These are phyloP conservation scores for Danio choprae DNA, from an alignment of 2,797 vertebrate genomes.

Conservation along the genomic window DNA sequence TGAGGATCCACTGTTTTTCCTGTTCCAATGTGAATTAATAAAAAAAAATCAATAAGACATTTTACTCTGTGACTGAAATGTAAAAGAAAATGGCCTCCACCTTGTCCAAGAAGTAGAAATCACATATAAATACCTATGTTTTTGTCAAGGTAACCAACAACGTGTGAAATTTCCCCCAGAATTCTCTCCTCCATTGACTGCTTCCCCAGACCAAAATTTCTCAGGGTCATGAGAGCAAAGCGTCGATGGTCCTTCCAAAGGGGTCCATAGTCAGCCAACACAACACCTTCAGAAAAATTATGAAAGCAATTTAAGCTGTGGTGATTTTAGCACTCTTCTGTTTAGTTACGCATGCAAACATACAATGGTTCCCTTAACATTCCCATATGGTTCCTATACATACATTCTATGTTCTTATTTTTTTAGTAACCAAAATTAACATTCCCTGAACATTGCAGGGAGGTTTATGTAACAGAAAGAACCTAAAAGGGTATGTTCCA, in stretches of 20 bases:
- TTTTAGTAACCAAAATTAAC: too few relatives aligned
- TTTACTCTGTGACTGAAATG: too few relatives aligned
- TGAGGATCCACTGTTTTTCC: slow-evolving; percentile 68
- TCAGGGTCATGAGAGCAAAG: slow-evolving; percentile 77
- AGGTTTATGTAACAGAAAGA: too few relatives aligned
- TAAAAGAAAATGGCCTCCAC: not conserved
- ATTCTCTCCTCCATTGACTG: slow-evolving; percentile 78
- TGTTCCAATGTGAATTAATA: slow-evolving; percentile 47
- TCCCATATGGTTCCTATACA: too few relatives aligned
- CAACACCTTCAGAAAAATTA: slow-evolving; percentile 63
- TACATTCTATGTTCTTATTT: too few relatives aligned
- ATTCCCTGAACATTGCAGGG: too few relatives aligned
- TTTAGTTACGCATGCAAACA: too few relatives aligned
- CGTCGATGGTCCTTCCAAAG: slow-evolving; percentile 76
- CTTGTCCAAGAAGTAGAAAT: not conserved
- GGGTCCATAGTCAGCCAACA: slow-evolving; percentile 70
- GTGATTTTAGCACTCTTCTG: too few relatives aligned
- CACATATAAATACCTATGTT: slow-evolving; percentile 61
- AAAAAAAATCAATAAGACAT: not conserved
- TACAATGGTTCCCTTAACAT: too few relatives aligned
- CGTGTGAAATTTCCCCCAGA: slow-evolving; percentile 66
- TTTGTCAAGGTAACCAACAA: slow-evolving; percentile 62
- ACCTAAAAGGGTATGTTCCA: too few relatives aligned
- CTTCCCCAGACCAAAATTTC: slow-evolving; percentile 80
- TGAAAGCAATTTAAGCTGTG: too few relatives aligned